Evolutionary conservation across 2,797 vertebrate species (phyloP).

Genomic region (Phrynocephalus forsythii): DNA sequence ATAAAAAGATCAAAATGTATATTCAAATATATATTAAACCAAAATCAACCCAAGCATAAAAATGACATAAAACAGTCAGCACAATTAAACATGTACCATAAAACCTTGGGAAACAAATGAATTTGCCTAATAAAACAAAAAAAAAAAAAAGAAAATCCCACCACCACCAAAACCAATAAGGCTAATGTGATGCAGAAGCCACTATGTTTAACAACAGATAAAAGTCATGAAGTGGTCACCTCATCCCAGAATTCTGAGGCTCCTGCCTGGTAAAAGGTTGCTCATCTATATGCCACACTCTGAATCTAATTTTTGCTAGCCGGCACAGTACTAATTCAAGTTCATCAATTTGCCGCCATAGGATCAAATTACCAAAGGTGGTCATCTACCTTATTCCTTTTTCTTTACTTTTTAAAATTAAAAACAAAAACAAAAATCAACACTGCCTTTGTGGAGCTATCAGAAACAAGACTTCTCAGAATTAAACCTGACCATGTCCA

Average conservation of each 20-base stretch:
- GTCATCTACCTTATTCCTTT: accelerated
- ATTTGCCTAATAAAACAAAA: not conserved
- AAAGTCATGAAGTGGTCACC: not conserved
- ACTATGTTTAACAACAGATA: not conserved
- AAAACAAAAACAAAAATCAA: not conserved
- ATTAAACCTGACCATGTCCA: not conserved
- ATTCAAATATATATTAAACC: not conserved
- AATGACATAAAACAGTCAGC: not conserved
- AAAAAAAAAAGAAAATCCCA: not conserved
- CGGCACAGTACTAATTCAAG: not conserved
- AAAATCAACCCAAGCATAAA: not conserved
- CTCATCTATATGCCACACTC: not conserved
- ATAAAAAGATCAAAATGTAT: not conserved
- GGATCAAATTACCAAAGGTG: not conserved
- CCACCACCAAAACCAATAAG: not conserved
- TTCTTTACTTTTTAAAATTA: not conserved
- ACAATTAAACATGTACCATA: not conserved
- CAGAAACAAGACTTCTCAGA: not conserved
- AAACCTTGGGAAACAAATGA: not conserved
- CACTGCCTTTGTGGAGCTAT: too few species aligned
- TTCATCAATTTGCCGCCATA: not conserved
- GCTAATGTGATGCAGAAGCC: too few species aligned
- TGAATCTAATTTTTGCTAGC: not conserved
- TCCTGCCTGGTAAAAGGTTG: too few species aligned
- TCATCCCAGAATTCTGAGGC: too few species aligned